phyloP scores from a whole-genome alignment of 1,140 invertebrate species.

The Heterodera carotae region DNA sequence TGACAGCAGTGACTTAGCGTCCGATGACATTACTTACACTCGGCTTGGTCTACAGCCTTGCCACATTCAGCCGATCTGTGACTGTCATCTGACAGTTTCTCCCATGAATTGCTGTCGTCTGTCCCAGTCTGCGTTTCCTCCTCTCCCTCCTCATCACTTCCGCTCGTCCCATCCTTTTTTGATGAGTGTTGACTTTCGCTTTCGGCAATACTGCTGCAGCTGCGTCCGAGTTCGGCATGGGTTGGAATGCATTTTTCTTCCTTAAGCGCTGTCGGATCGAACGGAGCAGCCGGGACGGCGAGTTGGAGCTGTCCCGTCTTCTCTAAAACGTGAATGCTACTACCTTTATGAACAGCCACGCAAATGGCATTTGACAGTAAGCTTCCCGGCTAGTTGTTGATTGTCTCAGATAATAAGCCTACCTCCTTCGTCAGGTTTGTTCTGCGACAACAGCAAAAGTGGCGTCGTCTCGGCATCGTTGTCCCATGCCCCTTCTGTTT shows the following conservation, averaged over 20 bases:
- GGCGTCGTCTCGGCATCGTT: not conserved
- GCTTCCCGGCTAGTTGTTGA: too few relatives aligned
- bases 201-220: not conserved
- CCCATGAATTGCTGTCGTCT: constrained; percentile 25
- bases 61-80: constrained; percentile 19
- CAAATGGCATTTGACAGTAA: too few relatives aligned
- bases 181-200: constrained; percentile 19
- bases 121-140: constrained; percentile 6
- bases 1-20: not conserved
- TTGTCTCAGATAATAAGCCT: too few relatives aligned
- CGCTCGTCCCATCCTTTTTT: constrained; percentile 13
- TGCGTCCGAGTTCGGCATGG: constrained; percentile 18
- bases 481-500: not conserved
- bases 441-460: not conserved
- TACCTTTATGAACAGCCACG: too few relatives aligned
- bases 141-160: constrained; percentile 22
- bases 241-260: not conserved
- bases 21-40: constrained; percentile 15
- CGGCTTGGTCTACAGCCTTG: not conserved
- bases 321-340: not conserved
- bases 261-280: not conserved
- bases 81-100: constrained; percentile 25
- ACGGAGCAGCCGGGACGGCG: not conserved
- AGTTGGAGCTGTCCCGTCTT: not conserved
- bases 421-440: not conserved